phyloP scores from a whole-genome alignment of 2,113 vertebrate species.

The Bettongia penicillata region DNA sequence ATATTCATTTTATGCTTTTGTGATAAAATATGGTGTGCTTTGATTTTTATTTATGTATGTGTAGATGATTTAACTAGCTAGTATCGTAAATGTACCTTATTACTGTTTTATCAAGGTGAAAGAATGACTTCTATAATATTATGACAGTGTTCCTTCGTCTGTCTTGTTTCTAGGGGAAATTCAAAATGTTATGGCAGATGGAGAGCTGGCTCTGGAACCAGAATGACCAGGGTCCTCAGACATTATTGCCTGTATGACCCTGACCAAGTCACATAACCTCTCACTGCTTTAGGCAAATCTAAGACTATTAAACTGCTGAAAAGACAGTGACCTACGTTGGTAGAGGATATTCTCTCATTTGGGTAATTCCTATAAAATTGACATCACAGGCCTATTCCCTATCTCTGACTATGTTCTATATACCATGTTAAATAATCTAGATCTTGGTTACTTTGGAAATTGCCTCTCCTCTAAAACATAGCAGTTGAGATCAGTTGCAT shows the following conservation, averaged over 20 bases:
- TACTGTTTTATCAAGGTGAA: constrained; percentile 49
- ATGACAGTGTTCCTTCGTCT: constrained; percentile 32
- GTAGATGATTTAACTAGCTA: constrained; percentile 65
- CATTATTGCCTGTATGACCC: background rate
- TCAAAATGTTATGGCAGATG: constrained; percentile 24
- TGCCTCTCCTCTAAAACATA: constrained; percentile 25
- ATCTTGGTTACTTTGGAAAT: constrained; percentile 39
- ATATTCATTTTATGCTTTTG: constrained; percentile 41
- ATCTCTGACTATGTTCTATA: background rate
- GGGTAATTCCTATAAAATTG: background rate
- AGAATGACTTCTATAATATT: constrained; percentile 44
- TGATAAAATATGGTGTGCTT: constrained; percentile 49
- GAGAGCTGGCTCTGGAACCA: background rate
- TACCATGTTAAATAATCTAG: constrained; percentile 33
- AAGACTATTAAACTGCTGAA: background rate
- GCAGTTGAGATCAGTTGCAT: constrained; percentile 30
- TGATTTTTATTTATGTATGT: constrained; percentile 52
- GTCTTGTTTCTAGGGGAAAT: constrained; percentile 51
- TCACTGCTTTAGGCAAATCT: background rate
- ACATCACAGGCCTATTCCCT: background rate
- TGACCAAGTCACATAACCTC: background rate
- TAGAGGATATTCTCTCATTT: background rate
- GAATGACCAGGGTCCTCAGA: background rate
- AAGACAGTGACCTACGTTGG: background rate
- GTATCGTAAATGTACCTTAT: constrained; percentile 46